Evolutionary conservation across 2,113 vertebrate genomes (phyloP).

Genomic region (Hystrix cristata): DNA sequence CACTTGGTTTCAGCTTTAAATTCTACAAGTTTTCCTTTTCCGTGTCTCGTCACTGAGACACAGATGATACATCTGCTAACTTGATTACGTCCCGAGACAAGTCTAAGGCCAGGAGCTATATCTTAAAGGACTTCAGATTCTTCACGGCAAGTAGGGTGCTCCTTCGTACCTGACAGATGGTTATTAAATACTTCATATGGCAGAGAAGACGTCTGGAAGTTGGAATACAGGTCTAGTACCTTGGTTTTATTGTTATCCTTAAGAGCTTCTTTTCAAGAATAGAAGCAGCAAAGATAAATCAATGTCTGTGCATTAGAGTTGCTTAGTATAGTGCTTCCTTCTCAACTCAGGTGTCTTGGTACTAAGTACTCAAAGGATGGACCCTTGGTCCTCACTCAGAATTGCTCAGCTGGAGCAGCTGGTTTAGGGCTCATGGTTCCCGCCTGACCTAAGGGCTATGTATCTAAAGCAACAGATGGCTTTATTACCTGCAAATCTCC

Average conservation of each 20-base stretch:
- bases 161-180: background rate
- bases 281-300: background rate
- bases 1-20: background rate
- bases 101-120: background rate
- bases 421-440: background rate
- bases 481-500: background rate
- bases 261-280: background rate
- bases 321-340: background rate
- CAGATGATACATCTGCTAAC: background rate
- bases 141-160: background rate
- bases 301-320: background rate
- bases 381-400: background rate
- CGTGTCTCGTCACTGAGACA: background rate
- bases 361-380: background rate
- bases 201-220: background rate
- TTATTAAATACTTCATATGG: background rate
- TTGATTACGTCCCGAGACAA: background rate
- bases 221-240: background rate
- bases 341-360: background rate
- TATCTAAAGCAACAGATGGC: background rate
- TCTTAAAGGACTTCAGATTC: background rate
- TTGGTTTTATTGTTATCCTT: slow-evolving; percentile 36
- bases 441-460: too few species aligned
- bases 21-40: background rate
- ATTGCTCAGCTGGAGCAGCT: background rate